Conservation (phyloP, 2,888 invertebrate genomes). For the Hirtodrosophila confusa region DNA sequence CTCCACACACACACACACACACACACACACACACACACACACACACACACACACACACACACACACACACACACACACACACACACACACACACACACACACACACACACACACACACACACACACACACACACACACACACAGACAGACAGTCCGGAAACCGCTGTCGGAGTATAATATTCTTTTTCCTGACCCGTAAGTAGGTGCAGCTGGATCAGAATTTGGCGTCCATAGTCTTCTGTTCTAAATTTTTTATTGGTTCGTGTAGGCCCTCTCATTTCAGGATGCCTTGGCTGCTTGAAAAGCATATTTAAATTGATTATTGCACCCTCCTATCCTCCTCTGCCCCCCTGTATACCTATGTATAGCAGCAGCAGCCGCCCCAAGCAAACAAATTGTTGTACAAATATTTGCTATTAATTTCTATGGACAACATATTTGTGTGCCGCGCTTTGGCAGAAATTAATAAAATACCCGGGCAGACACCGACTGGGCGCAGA, state of each 20-base stretch:
- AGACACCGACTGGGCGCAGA: not conserved
- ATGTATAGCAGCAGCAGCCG: constrained; percentile 1
- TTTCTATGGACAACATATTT: constrained; percentile 66
- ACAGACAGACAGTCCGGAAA: constrained; percentile 29
- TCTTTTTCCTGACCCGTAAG: not conserved
- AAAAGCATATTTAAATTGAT: constrained; percentile 74
- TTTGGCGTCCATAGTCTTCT: constrained; percentile 44
- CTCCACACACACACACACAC: constrained; percentile 15
- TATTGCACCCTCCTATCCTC: constrained; percentile 32
- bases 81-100: constrained; percentile 7
- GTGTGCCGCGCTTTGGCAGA: constrained; percentile 27
- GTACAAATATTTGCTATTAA: constrained; percentile 78
- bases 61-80: constrained; percentile 16
- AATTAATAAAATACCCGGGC: constrained; percentile 51
- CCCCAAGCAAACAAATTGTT: constrained; percentile 65
- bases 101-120: constrained; percentile 15
- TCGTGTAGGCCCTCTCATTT: constrained; percentile 8
- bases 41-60: constrained; percentile 16
- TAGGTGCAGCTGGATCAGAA: constrained; percentile 66
- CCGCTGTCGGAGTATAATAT: constrained; percentile 39
- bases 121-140: constrained; percentile 16
- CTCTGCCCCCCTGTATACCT: not conserved
- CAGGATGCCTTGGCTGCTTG: constrained; percentile 15
- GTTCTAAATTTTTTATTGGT: constrained; percentile 59
- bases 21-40: constrained; percentile 16